A percentile compares a stretch with the other conserved stretches of the same genome.
These are phyloP conservation scores for Anarhynchus alexandrinus DNA, from an alignment of 2,113 vertebrate species.

Conservation along the genomic window DNA sequence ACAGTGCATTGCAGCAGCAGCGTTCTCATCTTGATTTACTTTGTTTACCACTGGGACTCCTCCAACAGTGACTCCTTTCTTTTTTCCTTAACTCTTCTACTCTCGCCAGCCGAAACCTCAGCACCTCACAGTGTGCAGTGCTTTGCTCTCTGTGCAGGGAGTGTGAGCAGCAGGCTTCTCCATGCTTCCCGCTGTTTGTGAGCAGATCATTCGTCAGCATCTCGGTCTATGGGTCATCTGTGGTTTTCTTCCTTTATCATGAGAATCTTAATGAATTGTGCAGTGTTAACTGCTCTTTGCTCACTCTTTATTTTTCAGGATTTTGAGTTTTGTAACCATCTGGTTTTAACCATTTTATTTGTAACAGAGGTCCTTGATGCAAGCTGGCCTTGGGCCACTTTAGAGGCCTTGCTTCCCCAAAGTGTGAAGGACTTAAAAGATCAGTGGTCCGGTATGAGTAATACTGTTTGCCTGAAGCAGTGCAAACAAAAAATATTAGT, in stretches of 20 bases:
- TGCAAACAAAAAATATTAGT: neutral
- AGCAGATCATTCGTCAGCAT: neutral
- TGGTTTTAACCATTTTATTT: neutral
- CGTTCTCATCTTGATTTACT: conserved; percentile 16
- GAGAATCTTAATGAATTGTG: conserved; percentile 2
- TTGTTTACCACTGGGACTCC: conserved; percentile 43
- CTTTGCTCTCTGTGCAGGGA: neutral
- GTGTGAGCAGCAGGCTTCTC: neutral
- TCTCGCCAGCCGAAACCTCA: neutral
- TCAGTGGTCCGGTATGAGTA: neutral
- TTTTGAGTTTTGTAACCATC: conserved; percentile 4
- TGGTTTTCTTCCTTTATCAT: neutral
- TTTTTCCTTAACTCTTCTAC: neutral
- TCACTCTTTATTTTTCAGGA: conserved; percentile 3
- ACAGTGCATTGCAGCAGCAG: conserved; percentile 8
- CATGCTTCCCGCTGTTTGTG: neutral
- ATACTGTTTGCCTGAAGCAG: neutral
- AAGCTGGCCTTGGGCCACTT: neutral
- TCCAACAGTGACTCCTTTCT: conserved; percentile 3
- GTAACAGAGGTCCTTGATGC: neutral
- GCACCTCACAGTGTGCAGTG: neutral
- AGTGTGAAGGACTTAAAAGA: neutral
- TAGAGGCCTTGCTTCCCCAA: neutral
- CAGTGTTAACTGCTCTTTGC: neutral
- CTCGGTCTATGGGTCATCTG: neutral